Percentiles rank a stretch among this genome's conserved stretches.
These are phyloP conservation scores for Drosophila hamatofila DNA, from an alignment of 2,888 invertebrate species.

Conservation along the genomic window DNA sequence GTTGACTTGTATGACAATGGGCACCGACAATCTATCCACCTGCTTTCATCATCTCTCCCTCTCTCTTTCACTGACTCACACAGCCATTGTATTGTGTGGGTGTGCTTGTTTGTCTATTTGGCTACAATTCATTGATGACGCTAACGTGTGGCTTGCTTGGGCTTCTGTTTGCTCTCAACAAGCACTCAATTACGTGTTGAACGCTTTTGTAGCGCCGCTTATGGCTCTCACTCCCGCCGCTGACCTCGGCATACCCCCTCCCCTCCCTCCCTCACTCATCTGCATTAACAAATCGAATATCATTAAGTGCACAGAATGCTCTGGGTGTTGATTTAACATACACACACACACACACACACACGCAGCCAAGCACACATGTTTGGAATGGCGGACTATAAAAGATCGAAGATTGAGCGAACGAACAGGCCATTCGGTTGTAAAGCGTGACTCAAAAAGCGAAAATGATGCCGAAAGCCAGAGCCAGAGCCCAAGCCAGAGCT, in stretches of 20 bases:
- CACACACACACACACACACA: background rate
- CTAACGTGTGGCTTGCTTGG: conserved; percentile 30
- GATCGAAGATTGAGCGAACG: conserved; percentile 26
- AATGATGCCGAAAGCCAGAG: conserved; percentile 18
- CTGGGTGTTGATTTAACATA: conserved; percentile 8
- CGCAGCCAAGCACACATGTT: background rate
- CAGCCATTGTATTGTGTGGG: conserved; percentile 15
- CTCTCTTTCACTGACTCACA: conserved; percentile 4
- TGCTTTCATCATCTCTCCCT: conserved; percentile 15
- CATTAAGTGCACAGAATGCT: conserved; percentile 26
- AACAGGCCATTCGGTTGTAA: conserved; percentile 11
- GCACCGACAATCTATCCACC: conserved; percentile 35
- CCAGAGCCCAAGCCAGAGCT: conserved; percentile 10
- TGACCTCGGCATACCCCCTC: background rate
- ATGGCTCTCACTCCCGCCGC: background rate
- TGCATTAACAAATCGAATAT: conserved; percentile 6
- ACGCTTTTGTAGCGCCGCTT: conserved; percentile 38
- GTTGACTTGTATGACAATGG: conserved; percentile 29
- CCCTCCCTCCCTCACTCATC: background rate
- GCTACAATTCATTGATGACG: conserved; percentile 46
- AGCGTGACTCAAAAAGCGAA: conserved; percentile 39
- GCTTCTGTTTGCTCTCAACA: conserved; percentile 58
- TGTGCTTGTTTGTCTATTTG: conserved; percentile 31
- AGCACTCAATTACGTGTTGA: conserved; percentile 52
- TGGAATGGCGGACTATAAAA: conserved; percentile 15